phyloP scores from a whole-genome alignment of 2,888 invertebrate species.

The Athripsodes cinereus region DNA sequence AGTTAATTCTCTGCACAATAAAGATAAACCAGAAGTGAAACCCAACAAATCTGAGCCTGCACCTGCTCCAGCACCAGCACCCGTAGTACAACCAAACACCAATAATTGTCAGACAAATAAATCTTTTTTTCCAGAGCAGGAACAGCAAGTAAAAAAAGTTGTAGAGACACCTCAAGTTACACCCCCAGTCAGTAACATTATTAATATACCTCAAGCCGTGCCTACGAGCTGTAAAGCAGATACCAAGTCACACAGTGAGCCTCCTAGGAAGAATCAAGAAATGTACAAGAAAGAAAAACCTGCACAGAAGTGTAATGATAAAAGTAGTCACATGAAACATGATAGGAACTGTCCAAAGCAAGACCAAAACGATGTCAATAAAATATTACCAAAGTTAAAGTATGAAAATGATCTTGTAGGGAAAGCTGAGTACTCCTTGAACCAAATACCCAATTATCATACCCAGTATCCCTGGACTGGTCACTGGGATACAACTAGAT shows the following conservation, averaged over 20 bases:
- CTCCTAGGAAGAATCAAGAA: conserved; percentile 45
- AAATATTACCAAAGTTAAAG: conserved; percentile 49
- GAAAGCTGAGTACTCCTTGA: conserved; percentile 57
- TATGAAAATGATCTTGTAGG: conserved; percentile 51
- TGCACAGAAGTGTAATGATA: conserved; percentile 39
- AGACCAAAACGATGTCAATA: conserved; percentile 49
- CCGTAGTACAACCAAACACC: conserved; percentile 14
- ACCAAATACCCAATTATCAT: conserved; percentile 62
- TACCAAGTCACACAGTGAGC: conserved; percentile 37
- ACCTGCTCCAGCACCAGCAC: neutral
- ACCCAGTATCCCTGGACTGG: conserved; percentile 57
- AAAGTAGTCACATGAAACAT: conserved; percentile 41
- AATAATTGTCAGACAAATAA: conserved; percentile 40
- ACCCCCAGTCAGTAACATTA: conserved; percentile 43
- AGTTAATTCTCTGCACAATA: conserved; percentile 48
- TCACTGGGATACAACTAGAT: conserved; percentile 49
- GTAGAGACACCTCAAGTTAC: conserved; percentile 32
- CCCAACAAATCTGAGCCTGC: conserved; percentile 16
- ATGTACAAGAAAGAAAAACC: conserved; percentile 50
- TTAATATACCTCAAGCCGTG: conserved; percentile 37
- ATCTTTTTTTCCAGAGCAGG: conserved; percentile 46
- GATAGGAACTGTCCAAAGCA: conserved; percentile 44
- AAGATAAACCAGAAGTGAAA: conserved; percentile 46
- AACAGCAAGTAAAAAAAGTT: conserved; percentile 32
- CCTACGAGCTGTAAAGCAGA: conserved; percentile 38